These are phyloP conservation scores for Drosophila picticornis DNA, from an alignment of 2,888 invertebrate species.

Conservation along the genomic window DNA sequence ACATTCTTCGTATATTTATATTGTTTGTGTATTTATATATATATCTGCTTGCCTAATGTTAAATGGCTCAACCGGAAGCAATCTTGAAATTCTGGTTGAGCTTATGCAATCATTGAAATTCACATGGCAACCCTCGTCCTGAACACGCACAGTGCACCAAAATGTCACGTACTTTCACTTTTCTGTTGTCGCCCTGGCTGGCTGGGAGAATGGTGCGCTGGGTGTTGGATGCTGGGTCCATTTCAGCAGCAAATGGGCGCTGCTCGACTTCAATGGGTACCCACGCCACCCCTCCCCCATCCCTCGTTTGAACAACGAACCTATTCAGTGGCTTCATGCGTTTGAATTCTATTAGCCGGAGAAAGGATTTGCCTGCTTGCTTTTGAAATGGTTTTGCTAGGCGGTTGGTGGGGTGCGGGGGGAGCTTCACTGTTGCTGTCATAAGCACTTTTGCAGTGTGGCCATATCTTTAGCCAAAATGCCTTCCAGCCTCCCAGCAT, in stretches of 20 bases:
- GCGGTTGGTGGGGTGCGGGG: background rate
- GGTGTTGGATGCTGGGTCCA: conserved; percentile 6
- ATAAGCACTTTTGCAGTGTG: conserved; percentile 73
- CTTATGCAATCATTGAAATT: conserved; percentile 16
- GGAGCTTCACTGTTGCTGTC: conserved; percentile 55
- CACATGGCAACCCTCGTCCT: conserved; percentile 39
- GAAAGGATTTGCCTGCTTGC: conserved; percentile 70
- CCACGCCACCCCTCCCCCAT: conserved; percentile 22
- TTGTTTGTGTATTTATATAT: background rate
- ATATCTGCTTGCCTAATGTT: background rate
- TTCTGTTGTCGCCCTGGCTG: conserved; percentile 38
- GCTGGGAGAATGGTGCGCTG: background rate
- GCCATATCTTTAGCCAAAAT: conserved; percentile 51
- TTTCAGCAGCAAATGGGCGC: conserved; percentile 48
- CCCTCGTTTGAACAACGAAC: conserved; percentile 69
- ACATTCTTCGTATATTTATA: no score
- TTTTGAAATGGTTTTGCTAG: conserved; percentile 23
- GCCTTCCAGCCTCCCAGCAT: conserved; percentile 8
- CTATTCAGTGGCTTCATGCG: conserved; percentile 78
- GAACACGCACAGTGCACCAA: conserved; percentile 46
- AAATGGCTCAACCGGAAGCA: background rate
- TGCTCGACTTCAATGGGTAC: conserved; percentile 56
- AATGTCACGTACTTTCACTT: conserved; percentile 79
- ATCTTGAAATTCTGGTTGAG: background rate
- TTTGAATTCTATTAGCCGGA: conserved; percentile 77